phyloP scores from a whole-genome alignment of 2,888 invertebrate species.

The Therioaphis trifolii region DNA sequence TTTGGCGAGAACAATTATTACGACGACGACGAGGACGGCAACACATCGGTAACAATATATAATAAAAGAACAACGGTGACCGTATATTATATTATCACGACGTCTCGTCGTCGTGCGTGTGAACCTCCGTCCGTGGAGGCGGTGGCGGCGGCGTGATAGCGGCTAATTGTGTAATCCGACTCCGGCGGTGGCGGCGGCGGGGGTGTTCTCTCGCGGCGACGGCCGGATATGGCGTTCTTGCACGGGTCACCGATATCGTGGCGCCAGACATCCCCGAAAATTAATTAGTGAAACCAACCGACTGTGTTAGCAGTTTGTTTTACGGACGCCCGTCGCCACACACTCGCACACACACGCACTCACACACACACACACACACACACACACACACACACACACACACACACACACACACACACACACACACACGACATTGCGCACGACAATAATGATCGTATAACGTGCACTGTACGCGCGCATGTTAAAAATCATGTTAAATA shows the following conservation, averaged over 20 bases:
- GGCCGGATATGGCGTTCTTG: slow-evolving; percentile 57
- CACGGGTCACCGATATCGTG: slow-evolving; percentile 53
- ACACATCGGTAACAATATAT: too few species aligned
- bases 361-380: neutral
- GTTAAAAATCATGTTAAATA: too few species aligned
- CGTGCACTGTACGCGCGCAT: too few species aligned
- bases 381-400: too few species aligned
- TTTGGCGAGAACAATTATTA: too few species aligned
- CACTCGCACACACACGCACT: neutral
- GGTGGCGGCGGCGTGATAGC: slow-evolving; percentile 35
- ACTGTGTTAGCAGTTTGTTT: slow-evolving; percentile 50
- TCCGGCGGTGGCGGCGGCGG: neutral
- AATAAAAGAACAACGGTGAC: neutral
- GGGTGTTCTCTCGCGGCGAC: slow-evolving; percentile 38
- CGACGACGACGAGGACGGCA: too few species aligned
- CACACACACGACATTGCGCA: too few species aligned
- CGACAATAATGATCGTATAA: too few species aligned
- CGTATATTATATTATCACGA: neutral
- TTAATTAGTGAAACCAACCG: slow-evolving; percentile 57
- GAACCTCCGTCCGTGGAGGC: neutral
- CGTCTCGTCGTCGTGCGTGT: slow-evolving; percentile 15
- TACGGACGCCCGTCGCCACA: slow-evolving; percentile 27
- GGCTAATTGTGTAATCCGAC: slow-evolving; percentile 61
- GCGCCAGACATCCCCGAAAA: slow-evolving; percentile 61
- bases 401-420: too few species aligned